A percentile compares a stretch with the other conserved stretches of the same genome.
These are phyloP conservation scores for Apteryx owenii DNA, from an alignment of 2,113 vertebrate species.

Conservation along the genomic window DNA sequence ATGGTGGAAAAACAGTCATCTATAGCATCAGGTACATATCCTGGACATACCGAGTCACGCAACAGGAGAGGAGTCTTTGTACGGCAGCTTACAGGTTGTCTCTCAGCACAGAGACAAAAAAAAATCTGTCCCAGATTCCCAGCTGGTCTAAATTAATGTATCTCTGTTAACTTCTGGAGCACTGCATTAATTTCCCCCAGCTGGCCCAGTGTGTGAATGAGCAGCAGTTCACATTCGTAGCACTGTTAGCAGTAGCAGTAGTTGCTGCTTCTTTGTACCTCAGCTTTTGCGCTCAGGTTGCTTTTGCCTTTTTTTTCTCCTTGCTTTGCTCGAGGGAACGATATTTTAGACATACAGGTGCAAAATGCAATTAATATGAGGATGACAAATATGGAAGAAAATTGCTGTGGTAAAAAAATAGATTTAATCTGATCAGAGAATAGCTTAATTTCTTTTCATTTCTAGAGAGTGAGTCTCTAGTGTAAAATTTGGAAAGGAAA, in stretches of 20 bases:
- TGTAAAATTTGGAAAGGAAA: slow-evolving; percentile 13
- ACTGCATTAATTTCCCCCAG: not conserved
- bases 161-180: not conserved
- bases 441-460: not conserved
- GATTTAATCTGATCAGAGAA: not conserved
- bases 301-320: not conserved
- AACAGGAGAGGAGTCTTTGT: not conserved
- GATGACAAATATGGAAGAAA: not conserved
- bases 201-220: not conserved
- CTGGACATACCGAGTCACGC: not conserved
- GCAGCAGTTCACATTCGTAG: not conserved
- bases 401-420: not conserved
- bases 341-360: not conserved
- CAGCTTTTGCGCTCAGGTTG: not conserved
- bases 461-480: not conserved
- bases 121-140: slow-evolving; percentile 1
- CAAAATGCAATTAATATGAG: not conserved
- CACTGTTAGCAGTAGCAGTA: not conserved
- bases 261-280: not conserved
- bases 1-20: not conserved
- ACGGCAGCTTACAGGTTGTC: not conserved
- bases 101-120: not conserved
- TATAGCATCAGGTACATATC: not conserved
- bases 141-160: not conserved
- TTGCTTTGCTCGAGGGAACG: not conserved